These are phyloP conservation scores for Numida meleagris DNA, from an alignment of 2,113 vertebrate species.

Conservation along the genomic window DNA sequence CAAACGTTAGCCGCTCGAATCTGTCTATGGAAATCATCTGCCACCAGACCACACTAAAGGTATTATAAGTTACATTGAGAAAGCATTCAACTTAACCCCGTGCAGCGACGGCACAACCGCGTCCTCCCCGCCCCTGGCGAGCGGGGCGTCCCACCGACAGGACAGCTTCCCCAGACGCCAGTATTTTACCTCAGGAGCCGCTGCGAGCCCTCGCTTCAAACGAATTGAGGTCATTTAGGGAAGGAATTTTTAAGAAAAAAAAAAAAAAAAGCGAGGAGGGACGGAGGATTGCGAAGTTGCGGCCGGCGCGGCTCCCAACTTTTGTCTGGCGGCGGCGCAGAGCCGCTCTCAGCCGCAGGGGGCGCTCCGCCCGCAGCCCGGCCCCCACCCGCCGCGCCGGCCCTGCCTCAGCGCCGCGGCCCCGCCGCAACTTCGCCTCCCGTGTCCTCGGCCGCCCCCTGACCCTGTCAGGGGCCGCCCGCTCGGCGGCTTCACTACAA, in stretches of 20 bases:
- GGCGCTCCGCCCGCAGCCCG: conserved; percentile 5
- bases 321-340: conserved; percentile 28
- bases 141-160: no score
- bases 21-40: neutral
- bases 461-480: neutral
- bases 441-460: no score
- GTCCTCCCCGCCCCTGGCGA: neutral
- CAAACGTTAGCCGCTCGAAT: neutral
- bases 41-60: neutral
- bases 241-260: neutral
- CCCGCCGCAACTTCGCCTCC: no score
- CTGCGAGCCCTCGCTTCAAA: neutral
- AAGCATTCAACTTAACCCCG: neutral
- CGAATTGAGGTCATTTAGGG: neutral
- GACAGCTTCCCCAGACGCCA: neutral
- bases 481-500: no score
- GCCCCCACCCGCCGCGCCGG: neutral
- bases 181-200: neutral
- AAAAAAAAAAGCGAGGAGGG: no score
- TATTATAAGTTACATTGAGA: neutral
- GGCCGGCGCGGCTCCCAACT: conserved; percentile 47
- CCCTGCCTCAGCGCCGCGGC: neutral
- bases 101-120: neutral
- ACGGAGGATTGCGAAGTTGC: neutral
- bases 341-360: conserved; percentile 40